Evolutionary conservation across 2,888 invertebrate species (phyloP), one percentile per base, ranked within the genome.

Genomic region (Drosophila crucigera): DNA sequence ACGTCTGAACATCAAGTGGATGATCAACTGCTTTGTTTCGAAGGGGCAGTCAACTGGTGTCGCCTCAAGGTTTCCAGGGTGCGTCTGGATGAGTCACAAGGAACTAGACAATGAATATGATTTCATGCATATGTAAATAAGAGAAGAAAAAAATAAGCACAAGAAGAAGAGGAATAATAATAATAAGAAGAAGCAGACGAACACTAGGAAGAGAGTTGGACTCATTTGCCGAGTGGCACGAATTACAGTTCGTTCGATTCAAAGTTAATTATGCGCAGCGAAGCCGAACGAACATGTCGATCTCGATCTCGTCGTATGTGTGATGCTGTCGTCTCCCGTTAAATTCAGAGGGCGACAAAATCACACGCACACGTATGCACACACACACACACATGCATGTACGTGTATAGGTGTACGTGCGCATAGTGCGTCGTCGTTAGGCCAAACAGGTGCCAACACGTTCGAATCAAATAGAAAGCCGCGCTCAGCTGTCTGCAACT

Each of bases 401-500:
- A 41, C 60, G 28, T 50, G 59, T 22, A 47, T 22, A 47, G 47
- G 22, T 47, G 47, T 64, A 61, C 68, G 70, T 81, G 79, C 49
- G 50, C 49, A 33, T 49, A 66, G 61, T 41, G 50, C 76, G 55
- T 35, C n/a, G n/a, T 43, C 64, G 80, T 82, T 84, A 84, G 71
- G 56, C 63, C 66, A 52, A 71, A 54, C 73, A 70, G 60, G 66
- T 65, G 71, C 49, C 68, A 73, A 62, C 87, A 65, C 50, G 89
- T 71, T 82, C 58, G 68, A 79, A 64, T 41, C 37, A 69, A 77
- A 82, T 75, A 83, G 83, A 80, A 83, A 83, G 83, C 82, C 67
- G 54, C 64, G 47, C 16, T 58, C 58, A 30, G 41, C 56, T 56
- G 56, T 30, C 39, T n/a, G 28, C 56, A 30, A 25, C 53, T 61